phyloP scores from a whole-genome alignment of 2,797 vertebrate species.

The Rhabdomys pumilio region DNA sequence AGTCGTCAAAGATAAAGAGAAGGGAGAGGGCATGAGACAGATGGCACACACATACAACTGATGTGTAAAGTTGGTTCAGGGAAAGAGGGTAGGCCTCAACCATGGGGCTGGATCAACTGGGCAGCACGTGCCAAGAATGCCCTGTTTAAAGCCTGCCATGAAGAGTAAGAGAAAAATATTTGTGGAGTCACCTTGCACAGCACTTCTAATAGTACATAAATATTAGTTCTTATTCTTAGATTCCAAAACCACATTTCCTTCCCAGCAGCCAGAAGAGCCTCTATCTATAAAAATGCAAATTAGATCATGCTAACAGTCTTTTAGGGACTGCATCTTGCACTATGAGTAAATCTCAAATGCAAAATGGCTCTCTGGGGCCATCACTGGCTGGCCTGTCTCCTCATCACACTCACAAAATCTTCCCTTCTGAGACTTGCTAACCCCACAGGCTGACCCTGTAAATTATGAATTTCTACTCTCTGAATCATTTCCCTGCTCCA shows the following conservation, averaged over 20 bases:
- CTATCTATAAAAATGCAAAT: conserved; percentile 7
- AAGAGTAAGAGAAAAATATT: conserved; percentile 3
- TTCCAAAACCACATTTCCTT: not conserved
- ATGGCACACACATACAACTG: fast-evolving
- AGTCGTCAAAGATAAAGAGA: not conserved
- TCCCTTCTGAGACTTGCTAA: not conserved
- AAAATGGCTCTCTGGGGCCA: not conserved
- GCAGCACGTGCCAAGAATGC: not conserved
- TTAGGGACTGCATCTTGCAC: not conserved
- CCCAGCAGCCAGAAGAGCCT: not conserved
- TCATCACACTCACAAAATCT: not conserved
- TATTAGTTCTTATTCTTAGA: conserved; percentile 14
- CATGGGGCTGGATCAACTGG: not conserved
- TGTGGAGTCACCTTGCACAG: not conserved
- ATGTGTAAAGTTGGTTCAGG: too few species aligned
- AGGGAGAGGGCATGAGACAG: not conserved
- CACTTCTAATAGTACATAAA: not conserved
- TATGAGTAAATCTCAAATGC: not conserved
- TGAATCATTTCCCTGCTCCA: not conserved
- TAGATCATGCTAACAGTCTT: not conserved
- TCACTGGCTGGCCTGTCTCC: not conserved
- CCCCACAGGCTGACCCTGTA: not conserved
- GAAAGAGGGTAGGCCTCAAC: not conserved
- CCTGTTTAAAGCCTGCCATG: not conserved
- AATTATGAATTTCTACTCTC: not conserved